Evolutionary conservation across 2,113 vertebrate species (phyloP).

Genomic region (Perca flavescens): DNA sequence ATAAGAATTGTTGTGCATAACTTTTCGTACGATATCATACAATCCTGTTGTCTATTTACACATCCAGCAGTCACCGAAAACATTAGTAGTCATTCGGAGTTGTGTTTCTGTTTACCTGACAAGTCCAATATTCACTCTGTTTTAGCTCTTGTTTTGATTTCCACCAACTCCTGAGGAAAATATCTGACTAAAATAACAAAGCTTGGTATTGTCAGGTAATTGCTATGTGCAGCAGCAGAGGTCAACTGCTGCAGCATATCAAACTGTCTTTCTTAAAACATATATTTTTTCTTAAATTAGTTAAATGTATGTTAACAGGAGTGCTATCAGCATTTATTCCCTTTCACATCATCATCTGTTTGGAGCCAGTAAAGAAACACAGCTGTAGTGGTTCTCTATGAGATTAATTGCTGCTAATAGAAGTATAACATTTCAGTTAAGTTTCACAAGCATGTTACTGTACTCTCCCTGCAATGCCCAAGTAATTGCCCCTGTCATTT

Average conservation of each 20-base stretch:
- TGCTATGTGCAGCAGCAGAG: neutral
- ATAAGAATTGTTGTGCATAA: too few relatives aligned
- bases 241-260: neutral
- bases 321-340: conserved; percentile 6
- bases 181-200: neutral
- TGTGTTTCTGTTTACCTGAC: neutral
- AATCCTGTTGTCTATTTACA: neutral
- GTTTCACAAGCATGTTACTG: conserved; percentile 18
- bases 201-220: neutral
- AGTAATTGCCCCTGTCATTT: conserved; percentile 6
- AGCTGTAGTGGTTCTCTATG: neutral
- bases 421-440: neutral
- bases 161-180: neutral
- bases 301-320: neutral
- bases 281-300: neutral
- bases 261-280: neutral
- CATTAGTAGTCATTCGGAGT: too few relatives aligned
- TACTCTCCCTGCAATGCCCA: neutral
- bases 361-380: neutral
- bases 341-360: neutral
- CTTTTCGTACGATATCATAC: too few relatives aligned
- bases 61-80: neutral
- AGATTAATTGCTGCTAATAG: conserved; percentile 8
- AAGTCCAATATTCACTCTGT: neutral
- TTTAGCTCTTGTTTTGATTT: neutral